These are phyloP conservation scores for Harmothoe impar DNA, from an alignment of 2,888 invertebrate species.

Conservation along the genomic window DNA sequence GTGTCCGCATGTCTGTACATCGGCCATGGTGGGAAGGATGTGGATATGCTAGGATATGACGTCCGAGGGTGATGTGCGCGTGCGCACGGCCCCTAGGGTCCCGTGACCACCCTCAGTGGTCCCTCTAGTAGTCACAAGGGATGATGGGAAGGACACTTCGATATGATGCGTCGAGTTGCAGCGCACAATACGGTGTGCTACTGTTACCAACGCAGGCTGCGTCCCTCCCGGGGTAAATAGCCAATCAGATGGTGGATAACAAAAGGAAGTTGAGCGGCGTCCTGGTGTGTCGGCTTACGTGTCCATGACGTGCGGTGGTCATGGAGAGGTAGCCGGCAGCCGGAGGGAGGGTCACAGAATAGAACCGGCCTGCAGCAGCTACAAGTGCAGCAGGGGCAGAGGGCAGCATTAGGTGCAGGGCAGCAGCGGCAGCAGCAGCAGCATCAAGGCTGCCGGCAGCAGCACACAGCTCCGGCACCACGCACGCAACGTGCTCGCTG, in stretches of 20 bases:
- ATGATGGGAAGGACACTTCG: constrained; percentile 47
- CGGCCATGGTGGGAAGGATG: not conserved
- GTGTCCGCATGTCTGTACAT: not conserved
- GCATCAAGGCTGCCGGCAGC: not conserved
- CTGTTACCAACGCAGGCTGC: constrained; percentile 14
- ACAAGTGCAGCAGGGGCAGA: not conserved
- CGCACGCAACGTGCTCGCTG: not conserved
- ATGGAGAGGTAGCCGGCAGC: not conserved
- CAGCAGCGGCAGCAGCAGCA: not conserved
- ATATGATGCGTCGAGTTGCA: constrained; percentile 10
- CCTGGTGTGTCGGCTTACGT: constrained; percentile 4
- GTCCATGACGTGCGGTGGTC: not conserved
- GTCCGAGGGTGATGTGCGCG: not conserved
- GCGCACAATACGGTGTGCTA: not conserved
- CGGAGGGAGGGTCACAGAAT: not conserved
- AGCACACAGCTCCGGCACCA: not conserved
- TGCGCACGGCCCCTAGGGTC: not conserved
- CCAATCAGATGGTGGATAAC: constrained; percentile 36
- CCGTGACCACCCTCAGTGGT: not conserved
- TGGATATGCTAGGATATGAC: constrained; percentile 47
- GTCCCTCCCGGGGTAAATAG: not conserved
- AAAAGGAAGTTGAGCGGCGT: constrained; percentile 31
- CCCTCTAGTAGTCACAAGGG: not conserved
- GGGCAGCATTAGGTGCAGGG: constrained; percentile 27
- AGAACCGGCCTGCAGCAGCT: not conserved